Evolutionary conservation across 2,113 vertebrate genomes (phyloP).

Genomic region (Lophius piscatorius): DNA sequence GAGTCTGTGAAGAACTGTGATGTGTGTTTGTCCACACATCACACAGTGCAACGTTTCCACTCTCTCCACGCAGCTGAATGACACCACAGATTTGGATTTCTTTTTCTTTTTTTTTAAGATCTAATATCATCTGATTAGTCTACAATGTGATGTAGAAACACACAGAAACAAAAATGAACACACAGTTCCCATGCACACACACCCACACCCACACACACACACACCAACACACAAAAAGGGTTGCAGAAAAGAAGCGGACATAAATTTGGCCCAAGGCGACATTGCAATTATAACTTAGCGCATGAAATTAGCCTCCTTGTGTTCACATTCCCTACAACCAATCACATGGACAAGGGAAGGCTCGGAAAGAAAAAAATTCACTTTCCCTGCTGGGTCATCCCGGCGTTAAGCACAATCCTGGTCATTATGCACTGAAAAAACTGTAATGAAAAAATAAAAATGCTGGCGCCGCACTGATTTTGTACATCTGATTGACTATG

Average conservation of each 20-base stretch:
- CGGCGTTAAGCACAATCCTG: conserved; percentile 66
- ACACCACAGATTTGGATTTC: conserved; percentile 24
- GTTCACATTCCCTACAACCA: conserved; percentile 66
- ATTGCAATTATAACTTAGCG: conserved; percentile 73
- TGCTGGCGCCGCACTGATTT: conserved; percentile 71
- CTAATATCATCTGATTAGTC: conserved; percentile 37
- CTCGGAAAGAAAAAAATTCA: conserved; percentile 45
- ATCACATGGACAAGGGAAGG: conserved; percentile 71
- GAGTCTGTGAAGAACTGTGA: conserved; percentile 2
- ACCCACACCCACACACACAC: background rate
- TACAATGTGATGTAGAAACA: background rate
- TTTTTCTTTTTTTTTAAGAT: conserved; percentile 24
- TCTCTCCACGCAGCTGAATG: conserved; percentile 14
- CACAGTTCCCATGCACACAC: background rate
- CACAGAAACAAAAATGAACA: background rate
- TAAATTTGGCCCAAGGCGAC: conserved; percentile 71
- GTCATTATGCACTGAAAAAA: conserved; percentile 70
- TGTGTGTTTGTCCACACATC: conserved; percentile 33
- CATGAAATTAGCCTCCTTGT: conserved; percentile 75
- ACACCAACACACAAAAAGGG: conserved; percentile 18
- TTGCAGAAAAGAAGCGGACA: conserved; percentile 45
- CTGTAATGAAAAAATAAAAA: conserved; percentile 61
- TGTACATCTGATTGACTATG: conserved; percentile 71
- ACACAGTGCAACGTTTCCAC: conserved; percentile 37
- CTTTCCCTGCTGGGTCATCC: conserved; percentile 34